phyloP scores from a whole-genome alignment of 2,797 vertebrate genomes.

The Cuniculus paca region DNA sequence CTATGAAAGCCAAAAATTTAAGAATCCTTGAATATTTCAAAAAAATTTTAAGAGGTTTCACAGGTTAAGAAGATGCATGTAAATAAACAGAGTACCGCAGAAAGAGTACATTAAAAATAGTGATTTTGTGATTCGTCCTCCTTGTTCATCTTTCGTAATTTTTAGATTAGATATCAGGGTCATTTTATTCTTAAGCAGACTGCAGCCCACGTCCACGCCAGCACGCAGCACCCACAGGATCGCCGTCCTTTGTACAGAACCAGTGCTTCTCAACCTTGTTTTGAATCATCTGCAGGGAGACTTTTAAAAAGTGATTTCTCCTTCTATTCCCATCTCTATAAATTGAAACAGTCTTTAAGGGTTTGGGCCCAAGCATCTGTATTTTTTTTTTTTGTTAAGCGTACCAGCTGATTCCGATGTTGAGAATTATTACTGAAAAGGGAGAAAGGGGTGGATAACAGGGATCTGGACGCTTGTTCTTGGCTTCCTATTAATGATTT shows the following conservation, averaged over 20 bases:
- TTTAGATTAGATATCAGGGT: neutral
- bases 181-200: neutral
- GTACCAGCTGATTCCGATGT: conserved; percentile 31
- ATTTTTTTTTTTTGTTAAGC: neutral
- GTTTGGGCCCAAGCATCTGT: neutral
- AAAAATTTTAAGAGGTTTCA: neutral
- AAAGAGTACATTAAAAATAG: conserved; percentile 19
- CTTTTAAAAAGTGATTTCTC: neutral
- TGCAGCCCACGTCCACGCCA: neutral
- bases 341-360: conserved; percentile 21
- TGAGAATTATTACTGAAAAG: neutral
- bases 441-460: neutral
- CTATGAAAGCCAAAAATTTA: conserved; percentile 20
- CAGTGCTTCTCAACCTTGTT: neutral
- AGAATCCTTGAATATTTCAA: neutral
- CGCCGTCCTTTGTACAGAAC: neutral
- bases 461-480: conserved; percentile 31
- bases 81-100: neutral
- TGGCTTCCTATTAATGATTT: conserved; percentile 46
- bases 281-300: neutral
- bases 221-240: neutral
- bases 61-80: neutral
- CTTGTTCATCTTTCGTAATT: conserved; percentile 4
- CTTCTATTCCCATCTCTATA: neutral
- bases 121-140: neutral